A percentile compares a stretch with the other conserved stretches of the same genome.
phyloP scores from a whole-genome alignment of 2,797 vertebrate species.

The Mus spretus region DNA sequence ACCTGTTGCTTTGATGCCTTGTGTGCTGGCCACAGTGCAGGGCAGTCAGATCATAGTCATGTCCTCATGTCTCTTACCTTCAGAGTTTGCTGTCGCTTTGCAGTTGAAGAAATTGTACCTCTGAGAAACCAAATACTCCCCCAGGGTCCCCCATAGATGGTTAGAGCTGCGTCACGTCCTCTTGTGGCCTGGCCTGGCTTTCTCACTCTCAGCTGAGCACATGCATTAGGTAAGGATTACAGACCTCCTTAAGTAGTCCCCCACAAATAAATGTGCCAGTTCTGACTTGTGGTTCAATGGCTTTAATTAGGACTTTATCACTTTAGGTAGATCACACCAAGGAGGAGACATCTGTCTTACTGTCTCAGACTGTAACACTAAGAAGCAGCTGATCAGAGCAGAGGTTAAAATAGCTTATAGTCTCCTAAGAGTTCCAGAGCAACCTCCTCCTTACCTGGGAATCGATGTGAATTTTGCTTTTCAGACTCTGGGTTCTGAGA shows the following conservation, averaged over 20 bases:
- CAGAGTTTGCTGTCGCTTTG: background rate
- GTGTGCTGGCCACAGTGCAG: background rate
- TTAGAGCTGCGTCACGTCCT: background rate
- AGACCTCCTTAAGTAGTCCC: background rate
- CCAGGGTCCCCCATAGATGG: background rate
- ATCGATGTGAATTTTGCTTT: slow-evolving; percentile 48
- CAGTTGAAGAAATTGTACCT: background rate
- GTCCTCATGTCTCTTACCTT: background rate
- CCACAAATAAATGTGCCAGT: slow-evolving; percentile 63
- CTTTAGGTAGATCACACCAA: slow-evolving; percentile 6
- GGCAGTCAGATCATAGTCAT: background rate
- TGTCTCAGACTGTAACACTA: slow-evolving; percentile 39
- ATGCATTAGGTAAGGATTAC: slow-evolving; percentile 39
- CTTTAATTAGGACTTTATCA: slow-evolving; percentile 58
- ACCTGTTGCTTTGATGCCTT: background rate
- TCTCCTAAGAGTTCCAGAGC: background rate
- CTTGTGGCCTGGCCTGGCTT: background rate
- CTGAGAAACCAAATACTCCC: background rate
- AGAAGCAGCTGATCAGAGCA: slow-evolving; percentile 70
- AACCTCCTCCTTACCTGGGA: slow-evolving; percentile 3
- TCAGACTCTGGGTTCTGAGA: background rate
- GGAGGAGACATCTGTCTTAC: slow-evolving; percentile 48
- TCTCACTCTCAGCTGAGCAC: slow-evolving; percentile 15
- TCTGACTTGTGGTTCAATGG: slow-evolving; percentile 53
- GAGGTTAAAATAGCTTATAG: slow-evolving; percentile 75